phyloP scores from a whole-genome alignment of 2,113 vertebrate genomes.

The Ardeotis arabs region DNA sequence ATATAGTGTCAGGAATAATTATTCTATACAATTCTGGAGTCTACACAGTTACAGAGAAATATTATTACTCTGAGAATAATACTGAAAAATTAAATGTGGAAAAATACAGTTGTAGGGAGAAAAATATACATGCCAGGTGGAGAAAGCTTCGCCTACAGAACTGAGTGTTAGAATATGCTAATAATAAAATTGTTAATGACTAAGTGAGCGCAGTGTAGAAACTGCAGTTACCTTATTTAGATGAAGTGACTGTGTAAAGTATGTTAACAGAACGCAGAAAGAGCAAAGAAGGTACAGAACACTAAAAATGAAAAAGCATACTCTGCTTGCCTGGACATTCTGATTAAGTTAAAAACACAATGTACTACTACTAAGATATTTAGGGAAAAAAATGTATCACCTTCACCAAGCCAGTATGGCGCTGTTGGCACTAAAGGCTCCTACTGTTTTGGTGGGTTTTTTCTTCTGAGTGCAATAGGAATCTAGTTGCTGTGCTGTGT shows the following conservation, averaged over 20 bases:
- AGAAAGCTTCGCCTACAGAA: constrained; percentile 53
- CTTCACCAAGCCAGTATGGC: neutral
- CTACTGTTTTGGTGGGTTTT: neutral
- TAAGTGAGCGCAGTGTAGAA: constrained; percentile 58
- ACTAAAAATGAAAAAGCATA: constrained; percentile 51
- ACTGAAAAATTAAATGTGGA: constrained; percentile 41
- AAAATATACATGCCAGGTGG: constrained; percentile 29
- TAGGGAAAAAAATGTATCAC: neutral
- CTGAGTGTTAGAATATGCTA: constrained; percentile 51
- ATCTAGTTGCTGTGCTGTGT: neutral
- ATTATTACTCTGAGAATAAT: constrained; percentile 35
- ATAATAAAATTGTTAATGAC: constrained; percentile 68
- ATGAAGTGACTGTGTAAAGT: constrained; percentile 52
- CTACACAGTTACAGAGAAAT: neutral
- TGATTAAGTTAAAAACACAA: constrained; percentile 16
- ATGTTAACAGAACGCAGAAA: constrained; percentile 52
- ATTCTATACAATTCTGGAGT: neutral
- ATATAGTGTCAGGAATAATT: constrained; percentile 28
- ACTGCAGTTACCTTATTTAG: constrained; percentile 61
- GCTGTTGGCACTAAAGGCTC: neutral
- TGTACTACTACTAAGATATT: constrained; percentile 9
- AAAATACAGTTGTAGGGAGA: constrained; percentile 47
- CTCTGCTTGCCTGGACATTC: neutral
- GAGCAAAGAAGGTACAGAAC: constrained; percentile 34
- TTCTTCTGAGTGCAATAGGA: neutral